Base-by-base conservation (phyloP, 1,140 invertebrate species). In the Papilio dardanus region DNA sequence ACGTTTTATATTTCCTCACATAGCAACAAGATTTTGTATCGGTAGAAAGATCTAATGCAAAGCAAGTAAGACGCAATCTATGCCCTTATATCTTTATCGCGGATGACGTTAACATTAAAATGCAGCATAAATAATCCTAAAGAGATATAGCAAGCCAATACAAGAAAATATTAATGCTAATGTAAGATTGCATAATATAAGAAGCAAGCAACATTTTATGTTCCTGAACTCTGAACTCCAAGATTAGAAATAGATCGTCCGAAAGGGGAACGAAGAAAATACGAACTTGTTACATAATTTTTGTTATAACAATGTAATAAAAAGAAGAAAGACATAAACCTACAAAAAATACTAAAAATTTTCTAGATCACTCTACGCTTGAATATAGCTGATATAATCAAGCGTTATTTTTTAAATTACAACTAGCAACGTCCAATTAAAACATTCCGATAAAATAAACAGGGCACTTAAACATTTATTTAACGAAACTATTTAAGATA, bases 21-120 rank as follows among this genome's bases (percentile, higher is more conserved):
- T 54, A 54, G 50, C 50, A 62, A 62, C 54, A 62, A 12, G 12
- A 24, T 54, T n/a, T 19, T 54, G 10, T 28, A 24, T 28, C 54
- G 24, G 24, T 6, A 28, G 30, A 62, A 4, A 62, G 24, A 28
- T 62, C 24, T 19, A 69, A 69, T 24, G 67, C 12, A 40, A 69
- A 69, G 4, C 31, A 2, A 37, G 21, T 37, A 62, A 54, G 33
- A 31, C n/a, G 31, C 16, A 35, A 33, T 12, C 33, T 19, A 68
- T 33, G 35, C 35, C 67, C 35, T 40, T 19, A 40, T 40, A 69
- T 69, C 67, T 21, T 42, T 69, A 69, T 69, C 67, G 67, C n/a
- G 28, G 21, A 40, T 69, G 67, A 69, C 67, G 19, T 68, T 35
- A 42, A 69, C 35, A 69, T 69, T 21, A 69, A 24, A 37, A 40